Base-by-base conservation (phyloP, 1,140 invertebrate genomes). In the Zaprionus africanus region DNA sequence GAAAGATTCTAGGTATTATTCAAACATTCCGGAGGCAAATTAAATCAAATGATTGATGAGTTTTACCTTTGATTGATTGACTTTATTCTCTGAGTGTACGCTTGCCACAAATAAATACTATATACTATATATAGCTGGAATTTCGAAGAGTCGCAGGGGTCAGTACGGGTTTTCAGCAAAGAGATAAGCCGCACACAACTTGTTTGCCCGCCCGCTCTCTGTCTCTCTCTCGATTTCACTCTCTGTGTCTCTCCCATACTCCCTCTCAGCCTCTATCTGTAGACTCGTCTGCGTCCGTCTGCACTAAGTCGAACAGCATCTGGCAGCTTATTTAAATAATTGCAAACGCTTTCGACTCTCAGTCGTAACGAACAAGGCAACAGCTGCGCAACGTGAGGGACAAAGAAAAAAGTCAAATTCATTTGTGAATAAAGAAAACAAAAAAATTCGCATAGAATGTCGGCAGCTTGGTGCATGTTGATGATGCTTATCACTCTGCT, bases 251-350 rank as follows among this genome's bases (percentile, higher is more conserved):
- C n/a, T 12, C 17, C 41, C 17, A 5, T 4, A 24, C 34, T 15
- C 4, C 57, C 41, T 59, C 38, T 24, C 38, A 17, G 17, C 9
- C 38, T 36, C 17, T 7, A n/a, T 15, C 17, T 51, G 15, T 46
- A 26, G 43, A 41, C 24, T 19, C 12, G 41, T 12, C 17, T 4
- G 26, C 13, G 41, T 24, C 19, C 31, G 41, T 24, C 31, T 56
- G 53, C 22, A 26, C 53, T 38, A 24, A 60, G 22, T 82, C 64
- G 61, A n/a, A 36, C 76, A 70, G 79, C 75, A 63, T 17, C 51
- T 68, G 59, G 22, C 49, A 24, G 51, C 64, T 81, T 90, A 90
- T 90, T 81, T 88, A 88, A 84, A 79, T 88, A 57, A 79, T 79
- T 73, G 12, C 28, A 22, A 56, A 49, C 62, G 71, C 65, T 49